Conservation (phyloP, 2,113 vertebrate genomes). For the Micromys minutus region DNA sequence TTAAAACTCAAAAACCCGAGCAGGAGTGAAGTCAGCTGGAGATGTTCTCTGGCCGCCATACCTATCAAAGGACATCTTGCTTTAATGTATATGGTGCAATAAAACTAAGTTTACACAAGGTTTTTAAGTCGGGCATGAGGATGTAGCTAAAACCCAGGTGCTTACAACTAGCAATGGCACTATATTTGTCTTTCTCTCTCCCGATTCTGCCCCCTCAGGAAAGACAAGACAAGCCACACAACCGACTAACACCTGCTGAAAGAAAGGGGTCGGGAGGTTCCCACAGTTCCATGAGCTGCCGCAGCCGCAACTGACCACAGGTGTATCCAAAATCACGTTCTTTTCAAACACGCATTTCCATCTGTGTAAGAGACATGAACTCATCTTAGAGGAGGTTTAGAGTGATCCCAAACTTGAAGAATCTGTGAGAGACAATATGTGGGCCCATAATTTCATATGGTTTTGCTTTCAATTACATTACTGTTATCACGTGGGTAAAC, state of each 20-base stretch:
- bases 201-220: no score
- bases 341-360: slow-evolving; percentile 14
- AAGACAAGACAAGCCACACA: background rate
- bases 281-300: background rate
- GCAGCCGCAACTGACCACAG: background rate
- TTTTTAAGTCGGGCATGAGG: slow-evolving; percentile 31
- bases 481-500: background rate
- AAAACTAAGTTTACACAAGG: background rate
- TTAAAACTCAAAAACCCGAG: background rate
- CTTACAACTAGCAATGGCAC: background rate
- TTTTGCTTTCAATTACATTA: background rate
- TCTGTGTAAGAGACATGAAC: background rate
- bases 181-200: background rate
- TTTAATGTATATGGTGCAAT: background rate
- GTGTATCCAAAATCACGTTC: background rate
- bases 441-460: background rate
- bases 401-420: background rate
- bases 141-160: background rate
- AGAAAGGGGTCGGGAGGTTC: background rate
- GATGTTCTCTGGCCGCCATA: background rate
- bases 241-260: background rate
- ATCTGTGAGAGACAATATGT: background rate
- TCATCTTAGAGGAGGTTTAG: background rate
- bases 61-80: background rate
- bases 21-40: background rate